Percentiles rank a stretch among this genome's conserved stretches.
phyloP scores from a whole-genome alignment of 2,888 invertebrate genomes.

The Ophraella communa region DNA sequence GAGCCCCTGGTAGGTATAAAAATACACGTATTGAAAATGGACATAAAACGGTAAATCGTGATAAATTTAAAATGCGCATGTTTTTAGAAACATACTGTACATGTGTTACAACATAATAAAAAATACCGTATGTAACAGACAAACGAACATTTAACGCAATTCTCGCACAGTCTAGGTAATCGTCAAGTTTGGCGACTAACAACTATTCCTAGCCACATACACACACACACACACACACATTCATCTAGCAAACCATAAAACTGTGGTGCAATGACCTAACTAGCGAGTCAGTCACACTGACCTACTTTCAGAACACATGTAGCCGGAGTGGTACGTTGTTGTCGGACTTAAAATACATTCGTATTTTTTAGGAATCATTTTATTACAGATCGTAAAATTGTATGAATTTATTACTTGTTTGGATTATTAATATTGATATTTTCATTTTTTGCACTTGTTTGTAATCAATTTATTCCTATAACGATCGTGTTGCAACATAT shows the following conservation, averaged over 20 bases:
- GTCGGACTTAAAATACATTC: background rate
- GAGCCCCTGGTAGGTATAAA: no score
- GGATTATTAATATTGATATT: no score
- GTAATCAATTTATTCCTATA: no score
- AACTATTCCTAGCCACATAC: conserved; percentile 20
- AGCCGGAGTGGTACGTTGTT: conserved; percentile 11
- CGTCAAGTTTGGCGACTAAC: conserved; percentile 23
- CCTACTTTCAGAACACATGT: conserved; percentile 60
- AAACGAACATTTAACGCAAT: background rate
- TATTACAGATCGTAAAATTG: background rate
- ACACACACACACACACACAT: conserved; percentile 12
- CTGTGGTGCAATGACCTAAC: conserved; percentile 59
- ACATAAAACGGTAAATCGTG: no score
- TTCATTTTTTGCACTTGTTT: no score
- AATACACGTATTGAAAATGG: no score
- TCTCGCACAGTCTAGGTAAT: conserved; percentile 17
- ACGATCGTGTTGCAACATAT: no score
- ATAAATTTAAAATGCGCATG: no score
- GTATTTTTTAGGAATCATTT: background rate
- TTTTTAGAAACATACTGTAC: conserved; percentile 2
- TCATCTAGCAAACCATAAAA: conserved; percentile 32
- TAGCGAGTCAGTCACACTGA: conserved; percentile 60
- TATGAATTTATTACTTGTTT: no score
- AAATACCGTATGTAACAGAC: conserved; percentile 3
- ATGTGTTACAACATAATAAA: background rate